Conservation (phyloP, 2,888 invertebrate species). For the Drosophila cracens region DNA sequence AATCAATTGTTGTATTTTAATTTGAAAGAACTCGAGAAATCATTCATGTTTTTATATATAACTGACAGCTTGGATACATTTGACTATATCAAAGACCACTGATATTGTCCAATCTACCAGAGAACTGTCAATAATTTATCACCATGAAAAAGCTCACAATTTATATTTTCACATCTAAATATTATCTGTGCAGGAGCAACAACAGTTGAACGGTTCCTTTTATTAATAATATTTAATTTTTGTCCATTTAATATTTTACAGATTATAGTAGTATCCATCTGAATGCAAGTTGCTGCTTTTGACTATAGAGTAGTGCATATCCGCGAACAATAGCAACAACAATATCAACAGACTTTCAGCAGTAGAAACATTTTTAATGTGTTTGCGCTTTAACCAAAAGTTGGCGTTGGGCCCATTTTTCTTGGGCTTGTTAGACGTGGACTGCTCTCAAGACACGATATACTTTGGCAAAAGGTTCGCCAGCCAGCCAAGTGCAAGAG, state of each 20-base stretch:
- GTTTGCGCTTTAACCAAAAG: conserved; percentile 80
- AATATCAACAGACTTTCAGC: conserved; percentile 46
- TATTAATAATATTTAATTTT: not conserved
- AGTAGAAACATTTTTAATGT: conserved; percentile 75
- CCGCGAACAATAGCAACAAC: conserved; percentile 23
- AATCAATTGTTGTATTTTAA: not conserved
- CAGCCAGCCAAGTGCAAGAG: conserved; percentile 63
- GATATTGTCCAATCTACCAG: not conserved
- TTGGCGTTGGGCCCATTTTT: conserved; percentile 83
- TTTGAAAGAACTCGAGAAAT: not conserved
- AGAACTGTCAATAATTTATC: not conserved
- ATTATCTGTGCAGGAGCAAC: not conserved
- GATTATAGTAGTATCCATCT: not conserved
- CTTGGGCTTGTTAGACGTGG: conserved; percentile 82
- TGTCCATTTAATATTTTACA: no score
- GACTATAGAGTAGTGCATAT: conserved; percentile 14
- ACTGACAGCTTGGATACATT: not conserved
- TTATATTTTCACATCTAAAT: not conserved
- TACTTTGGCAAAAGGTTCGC: conserved; percentile 78
- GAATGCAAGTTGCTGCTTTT: not conserved
- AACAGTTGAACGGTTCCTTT: not conserved
- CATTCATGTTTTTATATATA: not conserved
- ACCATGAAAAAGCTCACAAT: not conserved
- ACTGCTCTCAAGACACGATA: conserved; percentile 64
- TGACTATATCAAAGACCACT: not conserved